These are phyloP conservation scores for Anableps anableps DNA, from an alignment of 2,797 vertebrate species.

Conservation along the genomic window DNA sequence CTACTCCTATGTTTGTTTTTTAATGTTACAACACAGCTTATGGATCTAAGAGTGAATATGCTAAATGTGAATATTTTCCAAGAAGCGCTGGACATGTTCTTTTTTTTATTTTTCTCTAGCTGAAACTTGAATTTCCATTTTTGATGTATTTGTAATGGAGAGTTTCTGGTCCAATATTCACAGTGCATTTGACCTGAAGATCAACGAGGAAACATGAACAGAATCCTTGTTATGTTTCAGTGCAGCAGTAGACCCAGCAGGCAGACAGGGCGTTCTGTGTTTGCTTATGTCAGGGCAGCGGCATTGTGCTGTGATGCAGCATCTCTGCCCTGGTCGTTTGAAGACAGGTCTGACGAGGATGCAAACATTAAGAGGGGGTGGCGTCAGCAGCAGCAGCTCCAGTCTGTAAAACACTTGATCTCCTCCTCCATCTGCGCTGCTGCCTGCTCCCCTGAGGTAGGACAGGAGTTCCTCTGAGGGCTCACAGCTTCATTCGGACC, in stretches of 20 bases:
- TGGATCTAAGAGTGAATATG: background rate
- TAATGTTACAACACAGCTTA: background rate
- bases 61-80: background rate
- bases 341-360: conserved; percentile 35
- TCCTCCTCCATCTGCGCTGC: conserved; percentile 25
- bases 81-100: background rate
- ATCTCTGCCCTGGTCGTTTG: background rate
- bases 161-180: background rate
- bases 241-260: no score
- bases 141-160: background rate
- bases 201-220: background rate
- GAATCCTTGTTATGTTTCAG: no score
- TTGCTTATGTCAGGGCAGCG: background rate
- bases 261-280: no score
- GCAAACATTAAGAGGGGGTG: conserved; percentile 48
- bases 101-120: background rate
- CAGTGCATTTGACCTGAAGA: background rate
- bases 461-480: conserved; percentile 39
- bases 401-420: conserved; percentile 52
- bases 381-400: conserved; percentile 71
- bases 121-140: background rate
- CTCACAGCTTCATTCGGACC: background rate
- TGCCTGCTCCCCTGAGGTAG: conserved; percentile 67
- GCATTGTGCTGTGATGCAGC: background rate
- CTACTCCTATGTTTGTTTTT: background rate